Base-by-base conservation (phyloP, 2,113 vertebrate genomes). In the Anhinga rufa region DNA sequence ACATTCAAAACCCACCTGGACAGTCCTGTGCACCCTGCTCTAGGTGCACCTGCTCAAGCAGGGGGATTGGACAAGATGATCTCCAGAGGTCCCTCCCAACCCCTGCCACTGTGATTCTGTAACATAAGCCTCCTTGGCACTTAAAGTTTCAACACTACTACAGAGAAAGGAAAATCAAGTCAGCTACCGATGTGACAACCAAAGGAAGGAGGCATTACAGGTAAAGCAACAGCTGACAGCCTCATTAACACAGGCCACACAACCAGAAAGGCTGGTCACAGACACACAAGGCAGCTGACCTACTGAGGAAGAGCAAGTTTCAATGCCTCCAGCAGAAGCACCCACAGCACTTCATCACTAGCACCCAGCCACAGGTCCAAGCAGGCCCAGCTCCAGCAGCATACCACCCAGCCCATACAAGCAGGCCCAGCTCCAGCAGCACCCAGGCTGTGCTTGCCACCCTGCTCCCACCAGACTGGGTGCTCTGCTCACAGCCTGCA, bases 291-390 rank as follows among this genome's bases (percentile, higher is more conserved):
- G 70, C 65, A 36, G 64, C 58, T 21, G 15, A 17, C 13, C 60
- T 28, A 4, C 12, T 0, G 68, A 24, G 31, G 17, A 48, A 62
- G 3, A 19, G 28, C 66, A 7, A 17, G 29, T 21, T 60, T 7
- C 21, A 72, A 17, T 12, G 2, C 14, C 16, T 8, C 7, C 6
- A 29, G 44, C 72, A 85, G 44, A 51, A 6, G 9, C 3, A 4
- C 52, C 71, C 5, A 0, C 19, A 28, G 25, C n/a, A 4, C 29
- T 14, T 7, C 1, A 7, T 2, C 0, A 4, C 26, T 8, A 44
- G 28, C 0, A 8, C 32, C 36, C 17, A 38, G 51, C 26, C 40
- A 14, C 55, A 14, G 40, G 34, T 55, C 72, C 0, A 2, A 55
- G 26, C 84, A 11, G 20, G 44, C 20, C 83, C 90, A 4, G 10